These are phyloP conservation scores for Mus spretus DNA, from an alignment of 2,797 vertebrate genomes.

Conservation along the genomic window DNA sequence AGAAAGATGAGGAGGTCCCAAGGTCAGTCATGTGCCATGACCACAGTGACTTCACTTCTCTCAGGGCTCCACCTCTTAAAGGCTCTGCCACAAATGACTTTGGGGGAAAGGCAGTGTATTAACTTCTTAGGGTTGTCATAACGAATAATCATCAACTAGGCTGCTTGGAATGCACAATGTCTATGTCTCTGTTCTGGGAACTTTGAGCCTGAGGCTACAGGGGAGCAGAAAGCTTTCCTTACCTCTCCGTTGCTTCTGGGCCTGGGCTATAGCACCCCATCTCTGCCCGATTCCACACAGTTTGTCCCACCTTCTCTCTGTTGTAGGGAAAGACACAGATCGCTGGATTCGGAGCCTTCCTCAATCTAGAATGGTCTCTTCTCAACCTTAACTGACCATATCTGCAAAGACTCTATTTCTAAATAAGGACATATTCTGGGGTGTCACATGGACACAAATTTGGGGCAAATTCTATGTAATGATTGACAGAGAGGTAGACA, in stretches of 20 bases:
- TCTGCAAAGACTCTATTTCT: not conserved
- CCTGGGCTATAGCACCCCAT: not conserved
- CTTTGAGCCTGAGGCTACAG: not conserved
- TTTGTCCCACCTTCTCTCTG: not conserved
- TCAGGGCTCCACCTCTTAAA: not conserved
- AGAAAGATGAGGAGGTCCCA: not conserved
- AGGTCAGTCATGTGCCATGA: not conserved
- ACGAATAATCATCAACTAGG: not conserved
- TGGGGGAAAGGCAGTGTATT: not conserved
- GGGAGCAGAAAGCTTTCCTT: not conserved
- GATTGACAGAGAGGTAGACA: not conserved
- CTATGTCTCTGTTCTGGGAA: not conserved
- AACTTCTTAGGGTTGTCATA: not conserved
- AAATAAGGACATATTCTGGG: not conserved
- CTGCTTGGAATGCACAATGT: not conserved
- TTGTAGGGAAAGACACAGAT: not conserved
- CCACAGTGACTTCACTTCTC: not conserved
- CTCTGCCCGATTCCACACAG: not conserved
- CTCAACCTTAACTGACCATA: not conserved
- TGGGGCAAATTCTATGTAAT: too few species aligned
- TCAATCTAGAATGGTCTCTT: not conserved
- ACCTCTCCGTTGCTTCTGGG: not conserved
- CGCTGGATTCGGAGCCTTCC: not conserved
- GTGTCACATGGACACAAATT: not conserved
- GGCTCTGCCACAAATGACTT: not conserved